Conservation (phyloP, 2,797 vertebrate genomes). For the Sarcoramphus papa region DNA sequence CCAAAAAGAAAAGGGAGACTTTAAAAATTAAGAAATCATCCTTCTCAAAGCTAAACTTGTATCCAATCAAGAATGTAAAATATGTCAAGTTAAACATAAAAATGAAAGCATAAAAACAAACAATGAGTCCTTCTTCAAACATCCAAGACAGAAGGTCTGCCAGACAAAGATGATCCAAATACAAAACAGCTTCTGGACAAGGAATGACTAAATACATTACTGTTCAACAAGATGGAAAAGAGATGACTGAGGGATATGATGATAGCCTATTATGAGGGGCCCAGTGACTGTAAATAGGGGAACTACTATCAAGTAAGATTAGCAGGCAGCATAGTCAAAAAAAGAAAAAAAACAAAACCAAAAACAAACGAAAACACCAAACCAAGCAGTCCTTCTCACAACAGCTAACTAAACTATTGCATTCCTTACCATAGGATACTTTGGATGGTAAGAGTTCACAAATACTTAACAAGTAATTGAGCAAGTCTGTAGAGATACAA, state of each 20-base stretch:
- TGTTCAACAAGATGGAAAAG: background rate
- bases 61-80: background rate
- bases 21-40: background rate
- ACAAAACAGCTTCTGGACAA: background rate
- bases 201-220: background rate
- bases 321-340: background rate
- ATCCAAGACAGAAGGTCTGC: background rate
- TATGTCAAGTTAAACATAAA: background rate
- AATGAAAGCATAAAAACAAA: background rate
- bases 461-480: background rate
- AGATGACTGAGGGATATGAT: background rate
- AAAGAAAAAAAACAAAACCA: rapidly evolving
- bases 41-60: background rate
- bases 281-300: background rate
- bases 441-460: background rate
- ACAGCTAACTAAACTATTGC: background rate
- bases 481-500: background rate
- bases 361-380: background rate
- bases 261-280: background rate
- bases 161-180: background rate
- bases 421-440: background rate
- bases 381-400: background rate
- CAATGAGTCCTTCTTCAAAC: background rate
- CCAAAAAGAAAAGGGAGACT: background rate
- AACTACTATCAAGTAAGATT: background rate